Conservation (phyloP, 2,888 invertebrate species). For the Xiphydria camelus region DNA sequence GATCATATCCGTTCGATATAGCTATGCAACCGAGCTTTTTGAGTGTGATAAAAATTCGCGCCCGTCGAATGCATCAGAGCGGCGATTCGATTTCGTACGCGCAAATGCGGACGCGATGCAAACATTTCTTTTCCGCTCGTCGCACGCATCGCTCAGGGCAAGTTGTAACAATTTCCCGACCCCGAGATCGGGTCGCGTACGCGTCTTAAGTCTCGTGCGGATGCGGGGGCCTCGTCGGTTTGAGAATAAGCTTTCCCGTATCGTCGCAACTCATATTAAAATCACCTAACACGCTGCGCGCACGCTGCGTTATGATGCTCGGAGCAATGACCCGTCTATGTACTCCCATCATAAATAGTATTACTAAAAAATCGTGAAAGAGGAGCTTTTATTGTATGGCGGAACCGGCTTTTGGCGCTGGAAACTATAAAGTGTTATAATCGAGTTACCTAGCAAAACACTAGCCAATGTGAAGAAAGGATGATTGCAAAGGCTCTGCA, state of each 20-base stretch:
- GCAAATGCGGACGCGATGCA: too few relatives aligned
- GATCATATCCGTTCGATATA: too few relatives aligned
- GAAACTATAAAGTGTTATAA: neutral
- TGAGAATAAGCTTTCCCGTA: slow-evolving; percentile 91
- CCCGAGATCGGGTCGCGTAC: too few relatives aligned
- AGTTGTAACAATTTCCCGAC: too few relatives aligned
- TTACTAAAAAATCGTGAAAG: slow-evolving; percentile 62
- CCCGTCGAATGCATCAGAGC: too few relatives aligned
- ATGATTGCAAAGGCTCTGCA: slow-evolving; percentile 91
- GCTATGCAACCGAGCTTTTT: too few relatives aligned
- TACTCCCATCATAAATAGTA: slow-evolving; percentile 85
- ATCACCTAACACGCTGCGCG: slow-evolving; percentile 86
- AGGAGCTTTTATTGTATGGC: neutral
- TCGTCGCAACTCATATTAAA: slow-evolving; percentile 99
- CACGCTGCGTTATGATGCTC: slow-evolving; percentile 91
- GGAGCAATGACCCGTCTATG: slow-evolving; percentile 96
- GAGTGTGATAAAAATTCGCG: too few relatives aligned
- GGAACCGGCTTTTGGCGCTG: too few relatives aligned
- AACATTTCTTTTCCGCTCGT: too few relatives aligned
- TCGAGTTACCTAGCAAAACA: slow-evolving; percentile 71
- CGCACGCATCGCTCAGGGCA: too few relatives aligned
- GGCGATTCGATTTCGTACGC: too few relatives aligned
- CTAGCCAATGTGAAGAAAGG: slow-evolving; percentile 92
- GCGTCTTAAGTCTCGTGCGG: slow-evolving; percentile 48
- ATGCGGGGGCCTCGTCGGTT: slow-evolving; percentile 65